Base-by-base conservation (phyloP, 2,888 invertebrate genomes). In the Pachycephus smyrnensis region DNA sequence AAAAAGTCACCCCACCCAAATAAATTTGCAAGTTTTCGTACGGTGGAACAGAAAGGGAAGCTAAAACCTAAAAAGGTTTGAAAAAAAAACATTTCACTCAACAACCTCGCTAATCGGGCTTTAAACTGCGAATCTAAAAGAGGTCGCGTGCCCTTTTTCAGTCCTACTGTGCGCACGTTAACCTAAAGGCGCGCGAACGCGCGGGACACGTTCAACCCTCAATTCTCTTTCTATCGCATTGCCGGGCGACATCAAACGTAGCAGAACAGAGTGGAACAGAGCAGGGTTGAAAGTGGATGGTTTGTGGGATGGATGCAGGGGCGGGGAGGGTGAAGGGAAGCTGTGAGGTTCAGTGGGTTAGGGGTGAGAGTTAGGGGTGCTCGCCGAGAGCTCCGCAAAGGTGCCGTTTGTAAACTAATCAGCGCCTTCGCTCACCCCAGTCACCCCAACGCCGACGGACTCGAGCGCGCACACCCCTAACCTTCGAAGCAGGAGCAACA, bases 351-450 rank as follows among this genome's bases (percentile, higher is more conserved):
- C 78, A 69, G 76, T 78, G 77, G 78, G 36, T n/a, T 69, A 74
- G 78, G 78, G 80, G 77, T 55, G 76, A n/a, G n/a, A n/a, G 36
- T n/a, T 69, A 74, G 78, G 78, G 80, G 77, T 55, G 76, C 75
- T 76, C 79, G 75, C 73, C 75, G 78, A 78, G 74, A 80, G 80
- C 73, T 77, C 76, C 80, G 77, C 80, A 79, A 79, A 80, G 81
- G 81, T 82, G 77, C 80, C 80, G 80, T 82, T 83, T 81, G 82
- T 80, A 79, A 80, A 81, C 82, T 83, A 83, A 83, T 82, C 83
- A 80, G 79, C 76, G 69, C 77, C 69, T 76, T 75, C 36, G 23
- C 30, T 11, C 71, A 11, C 77, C 31, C 37, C 76, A 40, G 68
- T 69, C 79, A 75, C 79, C 78, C 77, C 74, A 9, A 9, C 3